phyloP scores from a whole-genome alignment of 2,888 invertebrate genomes.

The Phlogophora meticulosa region DNA sequence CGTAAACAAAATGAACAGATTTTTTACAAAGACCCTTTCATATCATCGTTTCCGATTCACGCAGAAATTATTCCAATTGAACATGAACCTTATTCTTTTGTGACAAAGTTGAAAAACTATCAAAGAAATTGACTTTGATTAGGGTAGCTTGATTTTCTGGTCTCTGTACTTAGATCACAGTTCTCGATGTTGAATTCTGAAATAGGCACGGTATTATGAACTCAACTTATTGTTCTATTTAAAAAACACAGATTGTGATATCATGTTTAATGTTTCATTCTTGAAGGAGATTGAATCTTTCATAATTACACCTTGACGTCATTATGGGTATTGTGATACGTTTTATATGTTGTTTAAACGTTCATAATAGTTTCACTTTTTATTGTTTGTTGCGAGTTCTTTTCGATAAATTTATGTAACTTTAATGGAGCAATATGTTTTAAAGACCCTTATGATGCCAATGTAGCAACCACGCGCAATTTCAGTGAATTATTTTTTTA shows the following conservation, averaged over 20 bases:
- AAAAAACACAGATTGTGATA: neutral
- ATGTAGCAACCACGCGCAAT: constrained; percentile 5
- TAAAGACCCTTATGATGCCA: constrained; percentile 3
- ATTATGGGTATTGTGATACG: constrained; percentile 14
- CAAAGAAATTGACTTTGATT: too few relatives aligned
- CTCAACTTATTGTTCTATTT: constrained; percentile 13
- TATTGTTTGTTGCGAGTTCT: constrained; percentile 10
- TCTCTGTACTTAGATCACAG: neutral
- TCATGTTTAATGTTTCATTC: constrained; percentile 6
- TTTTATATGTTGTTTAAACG: neutral
- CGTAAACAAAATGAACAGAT: too few relatives aligned
- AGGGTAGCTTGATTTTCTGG: too few relatives aligned
- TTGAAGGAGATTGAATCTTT: constrained; percentile 2
- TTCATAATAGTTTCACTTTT: constrained; percentile 9
- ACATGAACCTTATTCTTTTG: too few relatives aligned
- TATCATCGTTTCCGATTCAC: too few relatives aligned
- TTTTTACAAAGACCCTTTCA: too few relatives aligned
- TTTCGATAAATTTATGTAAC: neutral
- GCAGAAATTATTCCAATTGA: too few relatives aligned
- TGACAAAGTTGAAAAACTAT: too few relatives aligned
- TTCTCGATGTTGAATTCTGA: neutral
- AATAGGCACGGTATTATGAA: neutral
- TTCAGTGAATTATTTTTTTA: constrained; percentile 32
- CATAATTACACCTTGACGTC: constrained; percentile 15
- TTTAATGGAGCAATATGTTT: constrained; percentile 1